Evolutionary conservation across 2,113 vertebrate species (phyloP).

Genomic region (Sclerurus mexicanus): DNA sequence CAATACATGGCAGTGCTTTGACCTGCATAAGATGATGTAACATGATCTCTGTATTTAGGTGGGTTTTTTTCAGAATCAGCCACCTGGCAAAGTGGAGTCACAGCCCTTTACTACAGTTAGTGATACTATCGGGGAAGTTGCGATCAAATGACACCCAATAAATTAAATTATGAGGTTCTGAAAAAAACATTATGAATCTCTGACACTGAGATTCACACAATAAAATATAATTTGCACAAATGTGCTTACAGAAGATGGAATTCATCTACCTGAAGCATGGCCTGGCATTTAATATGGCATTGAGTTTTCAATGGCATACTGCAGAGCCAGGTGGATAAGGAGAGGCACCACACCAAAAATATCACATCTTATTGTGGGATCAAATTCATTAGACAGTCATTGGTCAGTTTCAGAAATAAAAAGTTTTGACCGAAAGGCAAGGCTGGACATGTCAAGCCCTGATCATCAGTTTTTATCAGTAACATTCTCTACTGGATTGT

Average conservation of each 20-base stretch:
- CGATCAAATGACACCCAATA: background rate
- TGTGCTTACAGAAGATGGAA: background rate
- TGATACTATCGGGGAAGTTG: background rate
- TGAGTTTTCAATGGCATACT: background rate
- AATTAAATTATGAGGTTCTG: background rate
- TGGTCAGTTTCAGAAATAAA: background rate
- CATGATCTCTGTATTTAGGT: background rate
- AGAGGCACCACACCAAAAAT: background rate
- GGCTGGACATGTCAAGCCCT: rapidly evolving
- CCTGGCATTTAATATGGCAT: background rate
- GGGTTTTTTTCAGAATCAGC: background rate
- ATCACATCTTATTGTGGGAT: background rate
- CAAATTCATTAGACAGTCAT: background rate
- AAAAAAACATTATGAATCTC: background rate
- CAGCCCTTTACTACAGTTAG: background rate
- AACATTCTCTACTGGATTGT: background rate
- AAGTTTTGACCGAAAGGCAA: background rate
- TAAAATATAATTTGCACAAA: background rate
- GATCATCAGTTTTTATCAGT: background rate
- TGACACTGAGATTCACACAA: background rate
- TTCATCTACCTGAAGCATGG: background rate
- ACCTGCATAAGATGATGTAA: background rate
- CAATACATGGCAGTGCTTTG: background rate
- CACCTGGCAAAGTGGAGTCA: background rate
- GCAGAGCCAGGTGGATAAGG: background rate